Base-by-base conservation (phyloP, 1,140 invertebrate species). In the Paralvinella palmiformis region DNA sequence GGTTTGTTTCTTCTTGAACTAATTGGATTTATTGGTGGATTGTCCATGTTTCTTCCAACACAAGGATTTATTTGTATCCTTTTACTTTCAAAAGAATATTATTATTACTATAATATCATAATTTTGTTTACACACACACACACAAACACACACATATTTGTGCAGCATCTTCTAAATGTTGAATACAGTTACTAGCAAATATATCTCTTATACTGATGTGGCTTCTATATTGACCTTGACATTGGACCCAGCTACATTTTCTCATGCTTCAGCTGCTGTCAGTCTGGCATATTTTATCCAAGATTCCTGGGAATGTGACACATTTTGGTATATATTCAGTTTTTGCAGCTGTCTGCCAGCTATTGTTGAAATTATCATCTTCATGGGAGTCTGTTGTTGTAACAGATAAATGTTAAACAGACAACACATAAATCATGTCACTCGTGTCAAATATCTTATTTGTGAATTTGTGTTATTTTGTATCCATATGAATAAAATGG, bases 31-130 rank as follows among this genome's bases (percentile, higher is more conserved):
- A 76, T 87, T 66, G 80, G 82, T 62, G 86, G 86, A 71, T 79
- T 87, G 71, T 85, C 86, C 41, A 87, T 87, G 85, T 87, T 87
- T 79, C 83, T 84, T 71, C 74, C 82, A 24, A 81, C 82, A 65
- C 84, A 84, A 64, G 82, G 84, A 55, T 73, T 87, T 58, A 78
- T 85, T 27, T 88, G 86, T 87, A 87, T 87, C 86, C 86, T 87
- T 87, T 72, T 75, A 1, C 29, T 32, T 50, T 7, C n/a, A 17
- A 22, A 24, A 29, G 7, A 13, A 35, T 17, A 13, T 6, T 15
- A 32, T 32, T 10, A 35, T 58, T 20, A 58, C 10, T 10, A n/a
- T n/a, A n/a, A n/a, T n/a, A n/a, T n/a, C n/a, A n/a, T n/a, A n/a
- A n/a, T n/a, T n/a, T n/a, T n/a, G n/a, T n/a, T n/a, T n/a, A n/a